Base-by-base conservation (phyloP, 37 sponge, comb jelly and placozoan species). In the Cladorhizidae sp. region DNA sequence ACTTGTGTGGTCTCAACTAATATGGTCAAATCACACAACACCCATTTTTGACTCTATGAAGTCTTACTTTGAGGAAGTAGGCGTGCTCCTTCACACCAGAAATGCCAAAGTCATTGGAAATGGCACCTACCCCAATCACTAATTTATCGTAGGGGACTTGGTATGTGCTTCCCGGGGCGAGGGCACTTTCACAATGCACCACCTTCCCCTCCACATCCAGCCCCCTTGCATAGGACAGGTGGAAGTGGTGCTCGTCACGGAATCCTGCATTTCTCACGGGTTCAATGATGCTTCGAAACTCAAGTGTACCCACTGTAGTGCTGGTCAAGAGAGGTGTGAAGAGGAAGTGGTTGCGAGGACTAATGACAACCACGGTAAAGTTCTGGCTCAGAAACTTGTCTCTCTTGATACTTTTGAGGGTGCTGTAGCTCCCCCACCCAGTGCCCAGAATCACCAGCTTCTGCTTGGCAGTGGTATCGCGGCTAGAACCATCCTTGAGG, bases 291-390 rank as follows among this genome's bases (percentile, higher is more conserved):
- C 96, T 95, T 21, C 96, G 84, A 71, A 92, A 92, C 41, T 95
- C 96, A 57, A 95, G 67, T 0, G 96, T 95, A 0, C 96, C 96
- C 8, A 95, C 96, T 1, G 96, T 93, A 14, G 93, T 92, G 64
- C 95, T 93, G 59, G 96, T 86, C 55, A 95, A 68, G 23, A 95
- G 88, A 0, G 96, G 96, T 20, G 96, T 95, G 87, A 95, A 95
- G 18, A 95, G 81, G 51, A 95, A 95, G 59, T 95, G 93, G 73
- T 95, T 95, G 8, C 96, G 51, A 0, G 96, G 96, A 41, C 93
- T 92, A 15, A 95, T 86, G 3, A 93, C 94, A 26, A 84, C 58
- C 50, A 87, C 91, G 36, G 87, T 91, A 36, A 80, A 93, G 33
- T 65, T 42, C 0, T 40, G 52, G 32, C 36, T 65, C 67, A 65